Percentiles rank a stretch among this genome's conserved stretches.
These are phyloP conservation scores for Macroramphosus scolopax DNA, from an alignment of 2,797 vertebrate genomes.

Conservation along the genomic window DNA sequence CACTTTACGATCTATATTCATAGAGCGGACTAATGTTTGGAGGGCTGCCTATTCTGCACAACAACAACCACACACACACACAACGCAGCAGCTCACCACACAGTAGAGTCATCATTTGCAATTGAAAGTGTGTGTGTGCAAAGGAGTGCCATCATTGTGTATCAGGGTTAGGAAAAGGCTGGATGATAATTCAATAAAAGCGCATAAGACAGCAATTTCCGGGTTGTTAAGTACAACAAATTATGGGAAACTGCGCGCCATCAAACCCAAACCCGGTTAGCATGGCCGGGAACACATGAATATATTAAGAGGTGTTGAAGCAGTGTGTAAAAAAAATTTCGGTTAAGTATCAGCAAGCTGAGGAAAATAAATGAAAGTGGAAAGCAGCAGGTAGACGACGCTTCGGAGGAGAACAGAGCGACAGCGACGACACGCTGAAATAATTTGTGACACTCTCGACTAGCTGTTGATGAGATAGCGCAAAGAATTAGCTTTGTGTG, in stretches of 20 bases:
- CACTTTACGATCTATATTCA: conserved; percentile 63
- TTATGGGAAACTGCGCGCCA: conserved; percentile 29
- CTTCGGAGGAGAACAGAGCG: conserved; percentile 43
- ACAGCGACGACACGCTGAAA: conserved; percentile 67
- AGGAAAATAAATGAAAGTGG: conserved; percentile 60
- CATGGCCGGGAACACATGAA: conserved; percentile 41
- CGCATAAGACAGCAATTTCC: conserved; percentile 26
- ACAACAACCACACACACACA: too few relatives aligned
- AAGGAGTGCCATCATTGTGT: conserved; percentile 11
- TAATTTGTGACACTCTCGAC: conserved; percentile 72
- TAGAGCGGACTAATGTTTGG: conserved; percentile 28
- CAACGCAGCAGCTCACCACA: conserved; percentile 25
- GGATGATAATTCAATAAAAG: conserved; percentile 42
- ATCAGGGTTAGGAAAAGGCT: conserved; percentile 16
- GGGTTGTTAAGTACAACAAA: conserved; percentile 37
- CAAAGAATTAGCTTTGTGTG: conserved; percentile 64
- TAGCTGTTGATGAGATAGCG: conserved; percentile 65
- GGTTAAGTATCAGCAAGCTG: conserved; percentile 37
- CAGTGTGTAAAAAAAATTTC: conserved; percentile 22
- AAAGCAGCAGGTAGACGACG: conserved; percentile 51
- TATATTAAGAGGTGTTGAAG: conserved; percentile 48
- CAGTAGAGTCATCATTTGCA: too few relatives aligned
- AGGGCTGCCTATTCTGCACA: conserved; percentile 49
- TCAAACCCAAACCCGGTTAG: conserved; percentile 40
- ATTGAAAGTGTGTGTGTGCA: conserved; percentile 3